phyloP scores from a whole-genome alignment of 1,140 invertebrate species.

The Marisa cornuarietis region DNA sequence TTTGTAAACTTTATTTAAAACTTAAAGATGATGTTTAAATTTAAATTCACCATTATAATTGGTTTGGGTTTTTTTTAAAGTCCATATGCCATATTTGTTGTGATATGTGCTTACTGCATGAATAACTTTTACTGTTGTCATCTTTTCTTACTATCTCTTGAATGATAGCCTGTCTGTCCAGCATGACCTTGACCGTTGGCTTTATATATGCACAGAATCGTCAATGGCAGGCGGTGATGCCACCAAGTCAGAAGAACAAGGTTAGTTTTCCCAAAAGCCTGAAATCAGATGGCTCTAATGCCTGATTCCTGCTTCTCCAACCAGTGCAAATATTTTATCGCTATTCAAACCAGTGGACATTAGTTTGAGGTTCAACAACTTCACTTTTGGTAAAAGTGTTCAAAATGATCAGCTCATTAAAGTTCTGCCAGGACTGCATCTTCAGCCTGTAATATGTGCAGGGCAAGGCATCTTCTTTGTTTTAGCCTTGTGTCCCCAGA shows the following conservation, averaged over 20 bases:
- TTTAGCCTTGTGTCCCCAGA: too few relatives aligned
- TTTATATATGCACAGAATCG: slow-evolving; percentile 18
- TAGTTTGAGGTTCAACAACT: too few relatives aligned
- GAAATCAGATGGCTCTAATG: too few relatives aligned
- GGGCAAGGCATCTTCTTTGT: too few relatives aligned
- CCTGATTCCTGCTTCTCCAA: too few relatives aligned
- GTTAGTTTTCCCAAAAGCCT: slow-evolving; percentile 7
- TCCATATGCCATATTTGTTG: slow-evolving; percentile 16
- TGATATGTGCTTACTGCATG: slow-evolving; percentile 6
- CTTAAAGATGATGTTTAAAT: background rate
- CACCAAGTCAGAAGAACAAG: slow-evolving; percentile 5
- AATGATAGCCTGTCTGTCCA: slow-evolving; percentile 5
- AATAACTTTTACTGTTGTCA: background rate
- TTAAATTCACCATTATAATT: background rate
- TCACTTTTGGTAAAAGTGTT: too few relatives aligned
- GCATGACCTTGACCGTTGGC: slow-evolving; percentile 25
- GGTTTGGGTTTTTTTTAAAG: background rate
- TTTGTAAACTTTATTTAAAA: background rate
- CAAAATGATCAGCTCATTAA: too few relatives aligned
- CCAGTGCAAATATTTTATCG: too few relatives aligned
- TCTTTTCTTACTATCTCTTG: slow-evolving; percentile 12
- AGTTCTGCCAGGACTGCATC: too few relatives aligned
- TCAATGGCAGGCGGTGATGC: slow-evolving; percentile 25
- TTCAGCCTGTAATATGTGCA: too few relatives aligned
- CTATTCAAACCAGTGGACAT: too few relatives aligned